Conservation (phyloP, 2,113 vertebrate genomes). For the Quiscalus mexicanus region DNA sequence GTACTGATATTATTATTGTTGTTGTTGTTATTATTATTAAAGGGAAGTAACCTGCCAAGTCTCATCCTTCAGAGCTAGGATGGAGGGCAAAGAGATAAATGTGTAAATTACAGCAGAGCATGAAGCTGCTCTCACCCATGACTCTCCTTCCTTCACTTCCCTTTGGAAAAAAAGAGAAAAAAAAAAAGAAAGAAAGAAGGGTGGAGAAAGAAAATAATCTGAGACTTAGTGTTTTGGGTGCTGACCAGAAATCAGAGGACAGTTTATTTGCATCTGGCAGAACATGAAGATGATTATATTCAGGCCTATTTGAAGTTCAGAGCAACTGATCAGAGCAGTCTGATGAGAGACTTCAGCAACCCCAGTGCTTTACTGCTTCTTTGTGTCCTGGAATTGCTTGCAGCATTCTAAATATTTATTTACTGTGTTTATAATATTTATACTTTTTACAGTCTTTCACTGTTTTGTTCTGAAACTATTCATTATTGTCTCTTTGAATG, state of each 20-base stretch:
- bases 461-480: background rate
- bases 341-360: background rate
- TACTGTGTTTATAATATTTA: background rate
- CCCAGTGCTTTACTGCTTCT: background rate
- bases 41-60: background rate
- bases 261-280: background rate
- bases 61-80: background rate
- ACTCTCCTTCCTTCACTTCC: background rate
- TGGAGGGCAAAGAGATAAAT: background rate
- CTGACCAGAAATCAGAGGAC: background rate
- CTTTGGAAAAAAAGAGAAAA: background rate
- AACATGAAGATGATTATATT: background rate
- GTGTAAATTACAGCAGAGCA: rapidly evolving
- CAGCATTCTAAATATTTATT: slow-evolving; percentile 4
- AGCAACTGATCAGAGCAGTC: background rate
- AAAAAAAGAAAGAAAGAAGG: background rate
- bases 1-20: background rate
- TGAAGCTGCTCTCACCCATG: background rate
- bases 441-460: background rate
- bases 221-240: background rate
- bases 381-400: background rate
- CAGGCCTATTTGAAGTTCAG: background rate
- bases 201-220: background rate
- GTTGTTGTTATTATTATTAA: background rate
- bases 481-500: background rate